Evolutionary conservation across 2,113 vertebrate genomes (phyloP).

Genomic region (Seriola rivoliana): DNA sequence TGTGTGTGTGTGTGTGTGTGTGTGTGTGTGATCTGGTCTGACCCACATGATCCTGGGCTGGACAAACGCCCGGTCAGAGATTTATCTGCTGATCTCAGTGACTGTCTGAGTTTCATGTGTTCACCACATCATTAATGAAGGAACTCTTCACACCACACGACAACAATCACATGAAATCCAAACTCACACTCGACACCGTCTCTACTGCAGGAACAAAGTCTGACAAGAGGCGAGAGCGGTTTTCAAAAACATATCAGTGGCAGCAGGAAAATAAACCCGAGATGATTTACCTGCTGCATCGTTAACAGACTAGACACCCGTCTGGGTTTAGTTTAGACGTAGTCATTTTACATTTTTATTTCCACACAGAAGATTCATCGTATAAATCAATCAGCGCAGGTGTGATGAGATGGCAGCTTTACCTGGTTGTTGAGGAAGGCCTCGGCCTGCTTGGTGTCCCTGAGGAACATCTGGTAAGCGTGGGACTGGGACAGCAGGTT

Average conservation of each 20-base stretch:
- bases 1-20: neutral
- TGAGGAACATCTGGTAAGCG: constrained; percentile 95
- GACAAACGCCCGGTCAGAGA: neutral
- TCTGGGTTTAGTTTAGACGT: too few relatives aligned
- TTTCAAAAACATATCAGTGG: too few relatives aligned
- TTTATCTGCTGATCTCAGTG: neutral
- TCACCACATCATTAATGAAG: neutral
- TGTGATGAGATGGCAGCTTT: neutral
- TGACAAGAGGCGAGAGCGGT: too few relatives aligned
- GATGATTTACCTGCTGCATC: too few relatives aligned
- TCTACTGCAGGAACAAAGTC: too few relatives aligned
- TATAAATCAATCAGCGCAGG: neutral
- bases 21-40: neutral
- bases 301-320: too few relatives aligned
- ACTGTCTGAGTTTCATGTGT: neutral
- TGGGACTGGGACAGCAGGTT: constrained; percentile 97
- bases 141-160: too few relatives aligned
- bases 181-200: too few relatives aligned
- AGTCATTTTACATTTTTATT: too few relatives aligned
- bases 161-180: neutral
- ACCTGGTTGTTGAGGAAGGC: constrained; percentile 99
- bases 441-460: constrained; percentile 98
- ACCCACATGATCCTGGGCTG: neutral
- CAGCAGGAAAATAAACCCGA: too few relatives aligned
- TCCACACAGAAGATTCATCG: too few relatives aligned